Conservation (phyloP, 2,888 invertebrate species). For the Dicranocentrus wangi region DNA sequence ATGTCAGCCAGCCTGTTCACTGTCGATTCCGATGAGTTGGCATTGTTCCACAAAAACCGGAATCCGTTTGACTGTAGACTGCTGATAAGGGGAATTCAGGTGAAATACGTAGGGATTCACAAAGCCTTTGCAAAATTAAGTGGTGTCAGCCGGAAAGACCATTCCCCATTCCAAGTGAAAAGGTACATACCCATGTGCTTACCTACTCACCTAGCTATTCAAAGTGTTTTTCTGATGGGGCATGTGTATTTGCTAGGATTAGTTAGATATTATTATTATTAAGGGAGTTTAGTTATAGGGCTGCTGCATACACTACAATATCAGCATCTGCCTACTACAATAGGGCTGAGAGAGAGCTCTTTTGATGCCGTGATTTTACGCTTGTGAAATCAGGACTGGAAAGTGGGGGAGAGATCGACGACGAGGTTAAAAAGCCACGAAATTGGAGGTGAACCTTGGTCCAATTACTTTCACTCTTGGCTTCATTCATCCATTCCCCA, state of each 20-base stretch:
- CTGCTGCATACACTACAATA: no score
- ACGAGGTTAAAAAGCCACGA: slow-evolving; percentile 54
- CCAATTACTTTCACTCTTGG: slow-evolving; percentile 32
- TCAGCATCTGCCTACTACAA: no score
- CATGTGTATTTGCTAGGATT: no score
- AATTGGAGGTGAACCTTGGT: slow-evolving; percentile 39
- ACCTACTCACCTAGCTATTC: no score
- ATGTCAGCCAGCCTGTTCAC: no score
- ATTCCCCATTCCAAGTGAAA: not conserved
- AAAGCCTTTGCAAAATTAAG: not conserved
- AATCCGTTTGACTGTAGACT: slow-evolving; percentile 12
- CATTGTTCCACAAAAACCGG: no score
- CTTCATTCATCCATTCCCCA: not conserved
- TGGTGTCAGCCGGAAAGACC: not conserved
- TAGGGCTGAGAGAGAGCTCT: no score
- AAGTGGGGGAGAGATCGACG: not conserved
- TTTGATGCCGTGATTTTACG: slow-evolving; percentile 27
- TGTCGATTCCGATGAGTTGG: no score
- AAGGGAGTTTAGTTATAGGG: no score
- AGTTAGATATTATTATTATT: no score
- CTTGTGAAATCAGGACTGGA: slow-evolving; percentile 41
- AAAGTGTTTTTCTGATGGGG: no score
- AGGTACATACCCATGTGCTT: not conserved
- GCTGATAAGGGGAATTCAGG: slow-evolving; percentile 31
- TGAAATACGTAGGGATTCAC: slow-evolving; percentile 4